Base-by-base conservation (phyloP, 2,888 invertebrate species). In the Achlya flavicornis region DNA sequence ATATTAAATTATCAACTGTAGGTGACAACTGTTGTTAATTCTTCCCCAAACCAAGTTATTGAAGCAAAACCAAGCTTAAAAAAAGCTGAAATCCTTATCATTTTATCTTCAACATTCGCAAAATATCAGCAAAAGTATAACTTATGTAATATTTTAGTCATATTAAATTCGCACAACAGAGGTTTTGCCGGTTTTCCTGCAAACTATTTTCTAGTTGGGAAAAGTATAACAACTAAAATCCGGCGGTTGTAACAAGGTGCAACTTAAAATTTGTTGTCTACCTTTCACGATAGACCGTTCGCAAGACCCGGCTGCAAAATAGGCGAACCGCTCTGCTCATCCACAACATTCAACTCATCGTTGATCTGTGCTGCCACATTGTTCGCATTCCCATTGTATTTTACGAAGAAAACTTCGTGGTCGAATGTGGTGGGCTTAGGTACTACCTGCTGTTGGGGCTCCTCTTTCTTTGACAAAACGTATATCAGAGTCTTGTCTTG, bases 351-450 rank as follows among this genome's bases (percentile, higher is more conserved):
- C 19, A 77, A 16, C 60, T 73, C 69, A 41, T 71, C 68, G 57
- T 71, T 80, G 26, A 77, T 68, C 43, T 76, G 66, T 41, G 41
- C 41, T 12, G 71, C 70, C 14, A 72, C 66, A 53, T 73, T 75
- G 16, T 71, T 66, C 4, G 70, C 68, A 14, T 67, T 66, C 1
- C 73, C 83, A 64, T 76, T 85, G 65, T 89, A 96, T 72, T 96
- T 95, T 86, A 96, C 96, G 92, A 96, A 96, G 91, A 96, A 96
- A 57, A 96, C 96, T 89, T 96, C 96, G 48, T 96, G 96, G 83
- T 96, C 95, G 0, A 87, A 85, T 12, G 70, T 68, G 10, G 73
- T 69, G 10, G 69, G 70, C 33, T 74, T 64, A 0, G 76, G 70
- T 46, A 76, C 60, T 1, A 70, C 65, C 60, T 76, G 67, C 94